These are phyloP conservation scores for Myiozetetes cayanensis DNA, from an alignment of 2,113 vertebrate genomes.

Conservation along the genomic window DNA sequence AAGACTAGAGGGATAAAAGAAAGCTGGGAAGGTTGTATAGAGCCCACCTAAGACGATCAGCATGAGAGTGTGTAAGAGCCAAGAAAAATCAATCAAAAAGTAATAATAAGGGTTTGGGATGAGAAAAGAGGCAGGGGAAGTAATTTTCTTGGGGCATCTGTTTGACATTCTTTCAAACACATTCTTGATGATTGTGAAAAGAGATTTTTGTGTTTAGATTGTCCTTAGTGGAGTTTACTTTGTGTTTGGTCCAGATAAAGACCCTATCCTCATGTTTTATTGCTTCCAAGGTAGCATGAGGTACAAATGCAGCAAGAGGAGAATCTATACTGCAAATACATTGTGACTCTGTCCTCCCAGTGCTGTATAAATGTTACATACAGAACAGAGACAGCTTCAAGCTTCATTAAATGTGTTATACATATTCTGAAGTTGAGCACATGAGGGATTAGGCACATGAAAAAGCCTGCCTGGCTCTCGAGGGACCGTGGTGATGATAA, in stretches of 20 bases:
- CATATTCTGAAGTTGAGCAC: background rate
- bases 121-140: conserved; percentile 5
- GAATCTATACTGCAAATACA: background rate
- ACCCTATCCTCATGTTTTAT: background rate
- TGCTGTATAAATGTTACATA: background rate
- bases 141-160: conserved; percentile 17
- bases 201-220: background rate
- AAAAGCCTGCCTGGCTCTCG: background rate
- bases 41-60: conserved; percentile 55
- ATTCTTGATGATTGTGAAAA: background rate
- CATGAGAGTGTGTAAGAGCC: background rate
- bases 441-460: background rate
- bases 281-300: background rate
- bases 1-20: background rate
- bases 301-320: background rate
- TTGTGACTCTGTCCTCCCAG: background rate
- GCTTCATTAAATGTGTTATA: background rate
- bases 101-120: conserved; percentile 26
- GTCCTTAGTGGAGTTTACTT: background rate
- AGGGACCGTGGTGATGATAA: background rate
- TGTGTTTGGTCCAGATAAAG: background rate
- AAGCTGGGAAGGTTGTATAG: conserved; percentile 6
- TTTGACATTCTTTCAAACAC: conserved; percentile 16
- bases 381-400: background rate
- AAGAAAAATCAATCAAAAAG: conserved; percentile 52